A percentile compares a stretch with the other conserved stretches of the same genome.
Conservation (phyloP, 2,888 invertebrate species). For the Chaitophorus viminalis region DNA sequence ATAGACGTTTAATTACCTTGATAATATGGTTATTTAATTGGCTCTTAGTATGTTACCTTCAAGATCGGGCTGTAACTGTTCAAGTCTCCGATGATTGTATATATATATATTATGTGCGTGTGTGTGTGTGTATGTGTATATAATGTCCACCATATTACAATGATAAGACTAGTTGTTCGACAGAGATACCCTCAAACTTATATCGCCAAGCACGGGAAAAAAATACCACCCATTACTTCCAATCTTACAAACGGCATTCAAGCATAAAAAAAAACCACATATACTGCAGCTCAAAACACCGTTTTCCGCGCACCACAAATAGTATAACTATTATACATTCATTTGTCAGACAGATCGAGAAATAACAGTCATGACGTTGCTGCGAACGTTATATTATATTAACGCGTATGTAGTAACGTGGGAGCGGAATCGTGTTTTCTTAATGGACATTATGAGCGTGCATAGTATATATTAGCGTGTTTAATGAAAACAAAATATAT, state of each 20-base stretch:
- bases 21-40: neutral
- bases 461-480: neutral
- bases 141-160: neutral
- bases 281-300: neutral
- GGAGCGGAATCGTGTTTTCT: conserved; percentile 34
- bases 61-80: conserved; percentile 21
- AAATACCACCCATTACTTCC: neutral
- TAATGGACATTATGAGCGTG: conserved; percentile 20
- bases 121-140: no score
- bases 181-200: neutral
- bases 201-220: neutral
- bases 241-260: neutral
- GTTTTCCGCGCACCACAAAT: neutral
- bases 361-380: neutral
- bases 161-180: neutral
- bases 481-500: conserved; percentile 18
- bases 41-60: neutral
- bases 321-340: neutral
- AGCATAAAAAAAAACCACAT: neutral
- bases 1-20: neutral
- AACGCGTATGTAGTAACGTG: neutral
- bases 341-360: conserved; percentile 4
- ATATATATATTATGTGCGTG: no score
- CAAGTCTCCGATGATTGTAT: conserved; percentile 1
- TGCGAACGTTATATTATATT: neutral